A percentile compares a stretch with the other conserved stretches of the same genome.
Conservation (phyloP, 2,888 invertebrate genomes). For the Schizaphis graminum region DNA sequence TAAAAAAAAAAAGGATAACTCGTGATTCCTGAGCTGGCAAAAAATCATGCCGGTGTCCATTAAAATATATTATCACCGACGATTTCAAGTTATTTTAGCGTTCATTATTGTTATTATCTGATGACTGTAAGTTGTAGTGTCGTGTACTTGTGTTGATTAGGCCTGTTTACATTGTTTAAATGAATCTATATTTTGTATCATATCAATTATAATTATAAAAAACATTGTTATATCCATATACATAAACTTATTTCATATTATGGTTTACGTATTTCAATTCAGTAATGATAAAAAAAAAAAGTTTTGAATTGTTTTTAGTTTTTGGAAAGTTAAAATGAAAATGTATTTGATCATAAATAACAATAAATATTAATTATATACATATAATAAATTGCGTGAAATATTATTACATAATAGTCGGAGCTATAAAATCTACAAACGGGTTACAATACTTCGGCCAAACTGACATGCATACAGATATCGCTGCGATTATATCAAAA, state of each 20-base stretch:
- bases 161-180: not conserved
- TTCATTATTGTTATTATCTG: not conserved
- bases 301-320: not conserved
- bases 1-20: not conserved
- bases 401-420: not conserved
- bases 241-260: not conserved
- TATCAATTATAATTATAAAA: not conserved
- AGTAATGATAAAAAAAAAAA: not conserved
- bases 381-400: not conserved
- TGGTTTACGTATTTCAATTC: not conserved
- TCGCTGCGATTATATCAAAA: not conserved
- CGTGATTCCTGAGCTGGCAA: not conserved
- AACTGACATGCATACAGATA: slow-evolving; percentile 28
- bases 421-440: not conserved
- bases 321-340: not conserved
- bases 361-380: not conserved
- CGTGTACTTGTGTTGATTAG: not conserved
- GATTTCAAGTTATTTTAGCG: not conserved
- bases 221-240: not conserved
- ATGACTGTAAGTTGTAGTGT: not conserved
- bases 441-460: not conserved
- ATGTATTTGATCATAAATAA: not conserved
- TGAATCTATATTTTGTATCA: not conserved
- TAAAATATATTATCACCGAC: not conserved
- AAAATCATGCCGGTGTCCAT: not conserved